Evolutionary conservation across 2,113 vertebrate genomes (phyloP).

Genomic region (Camarhynchus parvulus): DNA sequence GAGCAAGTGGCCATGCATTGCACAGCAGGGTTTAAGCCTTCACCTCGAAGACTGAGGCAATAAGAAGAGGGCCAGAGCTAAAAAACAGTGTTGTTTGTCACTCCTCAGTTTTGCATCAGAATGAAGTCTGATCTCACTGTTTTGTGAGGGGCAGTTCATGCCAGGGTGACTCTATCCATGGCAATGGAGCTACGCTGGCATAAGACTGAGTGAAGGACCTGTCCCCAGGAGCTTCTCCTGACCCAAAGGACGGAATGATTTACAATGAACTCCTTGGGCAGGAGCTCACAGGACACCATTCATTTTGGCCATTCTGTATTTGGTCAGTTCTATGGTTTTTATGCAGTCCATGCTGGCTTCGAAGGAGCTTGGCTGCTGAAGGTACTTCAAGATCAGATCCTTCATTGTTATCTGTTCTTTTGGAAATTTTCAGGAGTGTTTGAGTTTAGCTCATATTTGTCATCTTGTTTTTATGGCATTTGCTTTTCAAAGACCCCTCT

Average conservation of each 20-base stretch:
- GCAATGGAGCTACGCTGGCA: neutral
- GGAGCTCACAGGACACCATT: neutral
- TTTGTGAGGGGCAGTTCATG: neutral
- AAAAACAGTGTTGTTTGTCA: neutral
- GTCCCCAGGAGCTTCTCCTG: neutral
- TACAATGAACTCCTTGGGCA: neutral
- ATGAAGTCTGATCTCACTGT: neutral
- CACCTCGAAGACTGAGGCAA: neutral
- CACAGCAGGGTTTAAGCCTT: neutral
- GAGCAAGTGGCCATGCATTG: accelerated
- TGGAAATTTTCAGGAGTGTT: neutral
- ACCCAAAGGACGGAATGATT: neutral
- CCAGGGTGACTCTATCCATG: neutral
- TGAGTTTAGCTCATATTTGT: neutral
- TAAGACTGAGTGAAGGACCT: neutral
- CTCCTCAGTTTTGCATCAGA: neutral
- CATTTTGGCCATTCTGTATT: neutral
- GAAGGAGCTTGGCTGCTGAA: neutral
- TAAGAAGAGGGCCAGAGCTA: neutral
- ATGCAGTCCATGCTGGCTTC: neutral
- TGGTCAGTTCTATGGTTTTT: neutral
- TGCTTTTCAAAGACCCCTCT: slow-evolving; percentile 8
- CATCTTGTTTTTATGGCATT: neutral
- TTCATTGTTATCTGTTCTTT: neutral
- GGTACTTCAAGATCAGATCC: neutral